These are phyloP conservation scores for Drymodes brunneopygia DNA, from an alignment of 2,113 vertebrate genomes.

Conservation along the genomic window DNA sequence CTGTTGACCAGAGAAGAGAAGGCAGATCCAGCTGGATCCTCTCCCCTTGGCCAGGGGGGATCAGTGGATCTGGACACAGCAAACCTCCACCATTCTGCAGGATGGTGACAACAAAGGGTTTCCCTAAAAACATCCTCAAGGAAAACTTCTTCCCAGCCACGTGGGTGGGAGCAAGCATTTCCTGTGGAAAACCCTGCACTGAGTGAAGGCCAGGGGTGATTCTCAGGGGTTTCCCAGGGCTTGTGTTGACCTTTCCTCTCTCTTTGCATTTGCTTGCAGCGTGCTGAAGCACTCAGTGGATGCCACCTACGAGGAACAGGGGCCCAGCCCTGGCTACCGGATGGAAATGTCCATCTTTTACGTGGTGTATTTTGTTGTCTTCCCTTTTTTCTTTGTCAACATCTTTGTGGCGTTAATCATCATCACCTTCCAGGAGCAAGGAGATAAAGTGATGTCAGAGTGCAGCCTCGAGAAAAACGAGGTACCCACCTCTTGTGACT, in stretches of 20 bases:
- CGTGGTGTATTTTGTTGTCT: slow-evolving; percentile 97
- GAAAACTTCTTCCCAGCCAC: neutral
- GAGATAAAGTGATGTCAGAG: slow-evolving; percentile 94
- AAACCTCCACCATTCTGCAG: neutral
- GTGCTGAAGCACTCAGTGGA: slow-evolving; percentile 96
- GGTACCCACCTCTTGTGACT: slow-evolving; percentile 66
- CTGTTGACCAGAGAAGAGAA: neutral
- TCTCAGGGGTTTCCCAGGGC: neutral
- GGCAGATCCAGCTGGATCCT: slow-evolving; percentile 28
- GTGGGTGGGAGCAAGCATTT: neutral
- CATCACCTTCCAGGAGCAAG: slow-evolving; percentile 98
- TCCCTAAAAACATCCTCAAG: neutral
- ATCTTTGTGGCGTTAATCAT: slow-evolving; percentile 98
- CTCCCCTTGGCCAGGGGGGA: neutral
- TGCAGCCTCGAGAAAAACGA: slow-evolving; percentile 98
- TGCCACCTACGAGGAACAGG: slow-evolving; percentile 92
- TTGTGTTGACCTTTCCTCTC: slow-evolving; percentile 2
- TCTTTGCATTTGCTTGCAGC: slow-evolving; percentile 69
- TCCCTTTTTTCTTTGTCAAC: slow-evolving; percentile 99
- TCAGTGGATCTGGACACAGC: neutral
- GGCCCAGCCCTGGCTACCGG: slow-evolving; percentile 91
- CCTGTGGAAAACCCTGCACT: neutral
- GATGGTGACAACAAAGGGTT: neutral
- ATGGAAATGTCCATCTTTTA: slow-evolving; percentile 99
- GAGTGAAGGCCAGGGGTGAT: neutral